These are phyloP conservation scores for Notodonta dromedarius DNA, from an alignment of 2,888 invertebrate genomes.

Conservation along the genomic window DNA sequence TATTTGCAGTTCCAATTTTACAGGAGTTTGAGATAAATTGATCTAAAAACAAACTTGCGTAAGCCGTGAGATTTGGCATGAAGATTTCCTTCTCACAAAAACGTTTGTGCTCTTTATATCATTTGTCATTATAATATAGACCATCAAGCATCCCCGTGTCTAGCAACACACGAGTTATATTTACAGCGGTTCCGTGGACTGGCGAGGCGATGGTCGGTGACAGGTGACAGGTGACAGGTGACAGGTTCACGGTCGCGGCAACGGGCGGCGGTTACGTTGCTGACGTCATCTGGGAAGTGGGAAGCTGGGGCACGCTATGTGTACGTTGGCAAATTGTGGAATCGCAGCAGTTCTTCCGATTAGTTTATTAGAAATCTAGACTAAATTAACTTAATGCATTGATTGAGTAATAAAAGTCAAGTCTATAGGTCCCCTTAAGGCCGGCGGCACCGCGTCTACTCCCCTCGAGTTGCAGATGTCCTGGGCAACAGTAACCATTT, in stretches of 20 bases:
- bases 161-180: neutral
- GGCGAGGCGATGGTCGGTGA: neutral
- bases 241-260: neutral
- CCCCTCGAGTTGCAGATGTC: too few species aligned
- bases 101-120: neutral
- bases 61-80: conserved; percentile 1
- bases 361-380: too few species aligned
- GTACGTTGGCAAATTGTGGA: too few species aligned
- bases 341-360: too few species aligned
- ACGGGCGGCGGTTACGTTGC: neutral
- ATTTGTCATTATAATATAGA: conserved; percentile 2
- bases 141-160: neutral
- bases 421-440: too few species aligned
- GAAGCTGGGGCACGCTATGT: too few species aligned
- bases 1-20: too few species aligned
- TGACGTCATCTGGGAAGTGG: neutral
- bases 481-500: too few species aligned
- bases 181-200: conserved; percentile 1
- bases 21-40: neutral
- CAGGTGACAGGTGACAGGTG: conserved; percentile 3
- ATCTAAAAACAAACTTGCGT: neutral
- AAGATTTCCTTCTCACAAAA: neutral
- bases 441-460: too few species aligned
- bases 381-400: too few species aligned
- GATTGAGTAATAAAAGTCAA: too few species aligned